phyloP scores from a whole-genome alignment of 2,113 vertebrate genomes.

The Climacteris rufus region DNA sequence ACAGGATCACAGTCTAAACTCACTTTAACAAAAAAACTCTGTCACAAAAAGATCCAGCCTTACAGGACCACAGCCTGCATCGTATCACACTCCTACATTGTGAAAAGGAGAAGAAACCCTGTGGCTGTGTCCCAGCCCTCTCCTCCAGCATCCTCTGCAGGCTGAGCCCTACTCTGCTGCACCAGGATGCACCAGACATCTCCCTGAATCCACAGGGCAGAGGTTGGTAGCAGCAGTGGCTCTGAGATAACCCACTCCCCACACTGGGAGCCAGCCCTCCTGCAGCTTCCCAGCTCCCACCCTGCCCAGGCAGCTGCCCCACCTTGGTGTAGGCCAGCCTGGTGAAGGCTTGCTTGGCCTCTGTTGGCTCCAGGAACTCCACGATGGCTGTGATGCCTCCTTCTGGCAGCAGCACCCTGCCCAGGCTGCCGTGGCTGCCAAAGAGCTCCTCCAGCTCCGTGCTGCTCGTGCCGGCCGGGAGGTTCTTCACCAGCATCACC shows the following conservation, averaged over 20 bases:
- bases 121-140: neutral
- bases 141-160: neutral
- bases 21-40: too few relatives aligned
- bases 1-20: neutral
- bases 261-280: neutral
- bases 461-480: conserved; percentile 75
- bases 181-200: neutral
- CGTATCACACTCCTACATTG: fast-evolving
- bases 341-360: conserved; percentile 89
- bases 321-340: conserved; percentile 94
- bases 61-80: neutral
- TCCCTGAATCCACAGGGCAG: neutral
- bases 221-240: neutral
- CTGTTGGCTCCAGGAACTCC: conserved; percentile 89
- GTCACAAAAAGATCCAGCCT: neutral
- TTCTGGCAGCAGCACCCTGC: conserved; percentile 87
- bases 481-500: conserved; percentile 92
- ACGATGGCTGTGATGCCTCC: conserved; percentile 89
- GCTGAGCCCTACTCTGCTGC: neutral
- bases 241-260: neutral
- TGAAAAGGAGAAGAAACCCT: neutral
- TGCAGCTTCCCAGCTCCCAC: neutral
- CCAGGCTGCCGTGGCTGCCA: conserved; percentile 80
- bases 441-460: conserved; percentile 82
- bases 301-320: neutral